phyloP scores from a whole-genome alignment of 1,140 invertebrate species.

The Uloborus diversus region DNA sequence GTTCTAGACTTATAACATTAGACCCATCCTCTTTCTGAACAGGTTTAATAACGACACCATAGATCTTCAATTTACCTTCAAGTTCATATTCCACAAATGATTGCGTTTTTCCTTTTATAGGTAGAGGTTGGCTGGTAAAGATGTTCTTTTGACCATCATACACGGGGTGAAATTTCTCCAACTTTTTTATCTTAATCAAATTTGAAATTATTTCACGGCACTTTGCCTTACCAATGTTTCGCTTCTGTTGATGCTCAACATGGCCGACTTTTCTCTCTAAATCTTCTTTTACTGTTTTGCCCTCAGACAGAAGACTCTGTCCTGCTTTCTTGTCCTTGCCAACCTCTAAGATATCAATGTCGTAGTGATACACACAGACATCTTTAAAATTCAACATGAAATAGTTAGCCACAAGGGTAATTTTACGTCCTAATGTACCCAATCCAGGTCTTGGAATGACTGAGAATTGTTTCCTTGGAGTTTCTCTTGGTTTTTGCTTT shows the following conservation, averaged over 20 bases:
- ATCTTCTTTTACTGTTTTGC: conserved; percentile 9
- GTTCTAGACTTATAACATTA: conserved; percentile 19
- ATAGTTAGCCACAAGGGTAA: conserved; percentile 17
- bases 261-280: not conserved
- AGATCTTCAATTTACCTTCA: not conserved
- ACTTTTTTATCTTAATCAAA: not conserved
- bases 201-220: conserved; percentile 6
- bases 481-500: too few relatives aligned
- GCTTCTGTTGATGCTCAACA: conserved; percentile 15
- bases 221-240: conserved; percentile 7
- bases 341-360: conserved; percentile 17
- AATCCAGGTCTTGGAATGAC: conserved; percentile 15
- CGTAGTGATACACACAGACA: conserved; percentile 26
- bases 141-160: conserved; percentile 51
- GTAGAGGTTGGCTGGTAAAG: conserved; percentile 28
- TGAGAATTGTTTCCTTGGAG: too few relatives aligned
- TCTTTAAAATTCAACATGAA: not conserved
- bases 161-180: conserved; percentile 14
- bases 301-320: not conserved
- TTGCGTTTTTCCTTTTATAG: not conserved
- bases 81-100: conserved; percentile 9
- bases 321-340: not conserved
- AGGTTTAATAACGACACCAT: conserved; percentile 30
- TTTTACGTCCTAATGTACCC: conserved; percentile 12
- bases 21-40: conserved; percentile 14